A percentile compares a stretch with the other conserved stretches of the same genome.
Conservation (phyloP, 2,113 vertebrate genomes). For the Indicator maculatus region DNA sequence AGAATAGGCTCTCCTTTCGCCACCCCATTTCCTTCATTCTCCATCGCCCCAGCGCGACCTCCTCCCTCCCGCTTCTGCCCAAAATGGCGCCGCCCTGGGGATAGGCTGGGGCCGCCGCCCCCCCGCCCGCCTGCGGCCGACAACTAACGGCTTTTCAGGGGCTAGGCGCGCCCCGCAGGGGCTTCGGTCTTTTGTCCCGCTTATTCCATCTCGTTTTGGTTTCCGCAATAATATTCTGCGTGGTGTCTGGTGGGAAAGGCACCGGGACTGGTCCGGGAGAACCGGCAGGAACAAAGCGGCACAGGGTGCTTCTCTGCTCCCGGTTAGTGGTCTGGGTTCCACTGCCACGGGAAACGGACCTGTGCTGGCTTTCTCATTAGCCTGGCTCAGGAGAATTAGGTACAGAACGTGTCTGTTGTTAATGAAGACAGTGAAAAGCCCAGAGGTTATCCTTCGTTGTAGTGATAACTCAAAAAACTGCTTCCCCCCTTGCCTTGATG, state of each 20-base stretch:
- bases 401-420: background rate
- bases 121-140: background rate
- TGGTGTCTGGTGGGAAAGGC: rapidly evolving
- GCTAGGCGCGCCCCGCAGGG: background rate
- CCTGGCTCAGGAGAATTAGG: background rate
- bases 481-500: rapidly evolving
- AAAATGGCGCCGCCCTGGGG: conserved; percentile 4
- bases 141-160: rapidly evolving
- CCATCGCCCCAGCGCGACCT: background rate
- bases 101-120: background rate
- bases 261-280: background rate
- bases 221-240: rapidly evolving
- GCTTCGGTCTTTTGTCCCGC: rapidly evolving
- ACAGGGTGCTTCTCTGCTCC: background rate
- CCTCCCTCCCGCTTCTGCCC: background rate
- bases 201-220: rapidly evolving
- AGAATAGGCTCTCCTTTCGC: background rate
- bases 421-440: background rate
- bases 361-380: too few species aligned
- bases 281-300: background rate
- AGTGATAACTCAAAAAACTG: background rate
- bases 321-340: background rate
- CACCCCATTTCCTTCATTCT: too few species aligned
- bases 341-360: rapidly evolving
- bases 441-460: rapidly evolving